Evolutionary conservation across 2,797 vertebrate species (phyloP).

Genomic region (Acipenser ruthenus): DNA sequence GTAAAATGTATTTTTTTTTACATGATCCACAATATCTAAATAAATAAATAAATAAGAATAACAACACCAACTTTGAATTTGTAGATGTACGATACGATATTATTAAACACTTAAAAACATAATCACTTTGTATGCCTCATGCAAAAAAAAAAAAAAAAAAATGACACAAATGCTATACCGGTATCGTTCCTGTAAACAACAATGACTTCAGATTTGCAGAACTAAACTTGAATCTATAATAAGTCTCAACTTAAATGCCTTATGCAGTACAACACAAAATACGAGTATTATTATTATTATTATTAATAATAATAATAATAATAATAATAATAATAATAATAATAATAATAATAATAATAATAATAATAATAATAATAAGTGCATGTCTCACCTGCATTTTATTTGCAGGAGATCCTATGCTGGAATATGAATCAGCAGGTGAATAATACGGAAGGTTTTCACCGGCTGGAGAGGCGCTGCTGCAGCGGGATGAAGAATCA

Average conservation of each 20-base stretch:
- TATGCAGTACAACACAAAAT: neutral
- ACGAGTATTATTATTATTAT: too few relatives aligned
- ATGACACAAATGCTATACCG: too few relatives aligned
- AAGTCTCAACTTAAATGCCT: neutral
- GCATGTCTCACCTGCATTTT: slow-evolving; percentile 67
- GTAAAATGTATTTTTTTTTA: neutral
- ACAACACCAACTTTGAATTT: too few relatives aligned
- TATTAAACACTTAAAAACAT: too few relatives aligned
- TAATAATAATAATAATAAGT: neutral
- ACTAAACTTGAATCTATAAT: neutral
- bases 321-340: neutral
- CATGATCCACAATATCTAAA: neutral
- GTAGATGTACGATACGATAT: too few relatives aligned
- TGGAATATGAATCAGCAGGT: slow-evolving; percentile 80
- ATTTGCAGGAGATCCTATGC: slow-evolving; percentile 75
- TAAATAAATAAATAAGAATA: neutral
- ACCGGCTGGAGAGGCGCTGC: slow-evolving; percentile 82
- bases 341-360: neutral
- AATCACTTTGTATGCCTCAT: too few relatives aligned
- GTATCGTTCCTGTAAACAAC: too few relatives aligned
- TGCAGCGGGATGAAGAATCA: slow-evolving; percentile 88
- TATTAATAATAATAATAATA: too few relatives aligned
- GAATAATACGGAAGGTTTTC: slow-evolving; percentile 80
- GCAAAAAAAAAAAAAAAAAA: too few relatives aligned
- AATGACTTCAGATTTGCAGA: neutral